Evolutionary conservation across 1,140 invertebrate genomes (phyloP), one percentile per base, ranked within the genome.

Genomic region (Ceratoteleas bidentatus): DNA sequence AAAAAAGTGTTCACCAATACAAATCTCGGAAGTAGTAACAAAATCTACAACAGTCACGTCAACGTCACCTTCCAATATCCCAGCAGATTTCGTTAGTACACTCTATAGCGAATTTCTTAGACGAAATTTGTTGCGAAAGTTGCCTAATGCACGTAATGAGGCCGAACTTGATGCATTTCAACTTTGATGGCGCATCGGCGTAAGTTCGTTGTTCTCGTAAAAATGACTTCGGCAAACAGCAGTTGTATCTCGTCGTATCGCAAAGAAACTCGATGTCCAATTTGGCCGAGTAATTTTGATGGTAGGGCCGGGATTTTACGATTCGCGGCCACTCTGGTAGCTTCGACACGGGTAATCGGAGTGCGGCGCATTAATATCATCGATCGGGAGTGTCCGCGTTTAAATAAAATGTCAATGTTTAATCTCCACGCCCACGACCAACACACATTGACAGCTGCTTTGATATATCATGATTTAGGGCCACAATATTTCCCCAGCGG

Each of bases 401-500:
- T 74, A 60, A 49, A 74, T 57, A 74, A 74, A 74, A 65, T 52
- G 61, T 65, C 61, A 74, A 50, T 74, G 61, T 74, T 74, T 74
- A 58, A 74, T 65, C 61, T 73, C 52, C 36, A 13, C 61, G 7
- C 45, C 45, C 43, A 52, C 45, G 16, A 43, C 54, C 32, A 53
- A 61, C 40, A 61, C 40, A 60, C 72, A 66, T 53, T 66, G 72
- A 75, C 62, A 75, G 72, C 36, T 66, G 54, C 38, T 75, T 66
- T 75, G 72, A 75, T 66, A 74, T 74, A 74, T 74, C 54, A 65
- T 74, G 60, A 74, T 74, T 74, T 74, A 74, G 54, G 45, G 24
- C 33, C 52, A 58, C 53, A 65, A 74, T 74, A 74, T 74, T 57
- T 74, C 61, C 53, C 65, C 61, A 65, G 36, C 24, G 45, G 34